Base-by-base conservation (phyloP, 92 coral and sea anemone genomes). In the Bergia sp. region DNA sequence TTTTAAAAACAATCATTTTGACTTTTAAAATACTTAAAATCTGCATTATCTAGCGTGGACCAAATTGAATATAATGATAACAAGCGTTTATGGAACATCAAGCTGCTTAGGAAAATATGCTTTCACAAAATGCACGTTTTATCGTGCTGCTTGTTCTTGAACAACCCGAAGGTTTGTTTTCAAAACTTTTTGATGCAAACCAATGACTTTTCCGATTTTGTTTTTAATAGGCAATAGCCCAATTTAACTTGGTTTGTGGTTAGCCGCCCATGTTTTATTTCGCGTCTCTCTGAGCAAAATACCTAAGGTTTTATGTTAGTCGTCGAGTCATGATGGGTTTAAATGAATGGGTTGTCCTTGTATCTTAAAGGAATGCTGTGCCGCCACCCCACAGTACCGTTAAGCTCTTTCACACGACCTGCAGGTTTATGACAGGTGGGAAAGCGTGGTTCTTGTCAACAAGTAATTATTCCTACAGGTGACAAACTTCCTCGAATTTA, bases 231-330 rank as follows among this genome's bases (percentile, higher is more conserved):
- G 83, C 44, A 61, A 20, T 61, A 61, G 69, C 66, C 44, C 47
- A 80, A 57, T 80, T 80, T 80, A 7, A 9, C 57, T 80, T 40
- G 50, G 71, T 80, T 80, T 80, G 85, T 38, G 85, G 85, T 37
- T 12, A 37, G 23, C 20, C 36, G 4, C 7, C 5, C 10, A 37
- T 38, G 58, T 13, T 36, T 80, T 57, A 38, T 37, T 80, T 80
- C 41, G 45, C 42, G 38, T 49, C 64, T 75, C 50, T 5, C 50
- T 18, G 36, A 61, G 55, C 58, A 77, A 77, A 77, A 7, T 10
- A 53, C 67, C 13, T 36, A 49, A 8, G n/a, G 15, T 23, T 42
- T 23, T 3, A 50, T 13, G 11, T 8, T 20, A 49, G 15, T 5
- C 23, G 12, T 23, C 36, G 82, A 79, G 29, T n/a, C 2, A 36